These are phyloP conservation scores for Cerceris ruficornis DNA, from an alignment of 2,888 invertebrate species.

Conservation along the genomic window DNA sequence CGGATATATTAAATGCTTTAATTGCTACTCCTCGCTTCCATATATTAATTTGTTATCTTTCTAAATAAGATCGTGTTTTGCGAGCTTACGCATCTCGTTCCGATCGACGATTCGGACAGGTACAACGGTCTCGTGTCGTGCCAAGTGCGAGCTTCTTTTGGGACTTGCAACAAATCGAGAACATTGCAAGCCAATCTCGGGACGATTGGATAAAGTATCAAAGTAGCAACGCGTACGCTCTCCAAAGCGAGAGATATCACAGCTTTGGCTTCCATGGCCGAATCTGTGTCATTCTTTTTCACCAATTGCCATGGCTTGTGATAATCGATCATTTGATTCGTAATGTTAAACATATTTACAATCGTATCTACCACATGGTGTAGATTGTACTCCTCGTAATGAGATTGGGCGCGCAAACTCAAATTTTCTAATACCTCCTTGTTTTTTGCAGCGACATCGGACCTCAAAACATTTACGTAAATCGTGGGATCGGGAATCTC, in stretches of 20 bases:
- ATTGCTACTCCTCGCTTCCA: background rate
- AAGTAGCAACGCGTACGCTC: constrained; percentile 89
- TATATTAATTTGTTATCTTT: constrained; percentile 58
- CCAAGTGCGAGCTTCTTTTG: constrained; percentile 83
- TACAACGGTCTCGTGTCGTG: constrained; percentile 77
- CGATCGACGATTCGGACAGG: constrained; percentile 25
- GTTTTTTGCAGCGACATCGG: constrained; percentile 83
- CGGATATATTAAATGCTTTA: background rate
- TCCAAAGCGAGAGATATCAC: constrained; percentile 93
- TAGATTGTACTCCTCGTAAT: constrained; percentile 90
- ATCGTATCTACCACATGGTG: constrained; percentile 92
- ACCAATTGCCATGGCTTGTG: constrained; percentile 94
- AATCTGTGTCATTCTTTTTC: constrained; percentile 82
- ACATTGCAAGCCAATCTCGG: constrained; percentile 88
- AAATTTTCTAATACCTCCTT: constrained; percentile 83
- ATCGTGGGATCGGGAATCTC: constrained; percentile 86
- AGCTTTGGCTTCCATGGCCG: constrained; percentile 85
- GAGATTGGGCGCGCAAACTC: constrained; percentile 85
- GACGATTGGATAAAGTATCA: constrained; percentile 93
- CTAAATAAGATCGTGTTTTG: constrained; percentile 70
- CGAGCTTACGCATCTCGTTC: constrained; percentile 28
- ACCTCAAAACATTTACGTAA: constrained; percentile 80
- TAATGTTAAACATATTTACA: constrained; percentile 88
- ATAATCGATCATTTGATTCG: constrained; percentile 94
- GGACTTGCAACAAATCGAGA: constrained; percentile 87